A percentile compares a stretch with the other conserved stretches of the same genome.
phyloP scores from a whole-genome alignment of 1,140 invertebrate genomes.

The Sminthurinus signatus region DNA sequence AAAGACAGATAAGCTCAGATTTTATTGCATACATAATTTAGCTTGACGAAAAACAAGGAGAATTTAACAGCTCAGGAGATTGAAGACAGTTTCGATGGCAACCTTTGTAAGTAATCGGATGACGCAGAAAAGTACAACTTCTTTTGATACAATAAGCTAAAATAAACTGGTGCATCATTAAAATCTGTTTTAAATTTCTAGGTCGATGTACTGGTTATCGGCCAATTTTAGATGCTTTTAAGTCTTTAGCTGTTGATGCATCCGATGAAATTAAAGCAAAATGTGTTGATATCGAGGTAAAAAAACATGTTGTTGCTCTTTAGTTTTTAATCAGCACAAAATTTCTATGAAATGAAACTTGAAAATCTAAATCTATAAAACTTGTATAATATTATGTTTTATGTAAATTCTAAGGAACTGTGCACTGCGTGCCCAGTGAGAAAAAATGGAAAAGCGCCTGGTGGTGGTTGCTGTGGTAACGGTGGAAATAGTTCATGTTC shows the following conservation, averaged over 20 bases:
- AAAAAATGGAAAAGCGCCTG: too few species aligned
- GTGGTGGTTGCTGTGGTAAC: too few species aligned
- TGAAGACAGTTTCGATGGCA: slow-evolving; percentile 47
- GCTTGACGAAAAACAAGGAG: slow-evolving; percentile 44
- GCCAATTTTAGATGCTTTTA: slow-evolving; percentile 58
- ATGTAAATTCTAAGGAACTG: background rate
- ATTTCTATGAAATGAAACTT: background rate
- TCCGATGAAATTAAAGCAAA: slow-evolving; percentile 45
- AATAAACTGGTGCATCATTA: too few species aligned
- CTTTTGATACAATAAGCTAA: too few species aligned
- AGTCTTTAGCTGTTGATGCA: slow-evolving; percentile 61
- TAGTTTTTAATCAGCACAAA: background rate
- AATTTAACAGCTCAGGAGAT: slow-evolving; percentile 46
- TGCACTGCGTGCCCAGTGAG: background rate
- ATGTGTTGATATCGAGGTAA: slow-evolving; percentile 25
- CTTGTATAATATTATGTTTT: too few species aligned
- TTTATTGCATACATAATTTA: background rate
- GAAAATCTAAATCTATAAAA: too few species aligned
- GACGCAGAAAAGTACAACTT: too few species aligned
- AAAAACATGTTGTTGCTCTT: slow-evolving; percentile 41
- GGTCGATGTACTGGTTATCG: slow-evolving; percentile 54
- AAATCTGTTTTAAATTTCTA: too few species aligned
- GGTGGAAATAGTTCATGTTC: background rate
- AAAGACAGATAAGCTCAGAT: background rate
- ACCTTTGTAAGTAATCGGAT: too few species aligned